Evolutionary conservation across 2,113 vertebrate species (phyloP).

Genomic region (Solea solea): DNA sequence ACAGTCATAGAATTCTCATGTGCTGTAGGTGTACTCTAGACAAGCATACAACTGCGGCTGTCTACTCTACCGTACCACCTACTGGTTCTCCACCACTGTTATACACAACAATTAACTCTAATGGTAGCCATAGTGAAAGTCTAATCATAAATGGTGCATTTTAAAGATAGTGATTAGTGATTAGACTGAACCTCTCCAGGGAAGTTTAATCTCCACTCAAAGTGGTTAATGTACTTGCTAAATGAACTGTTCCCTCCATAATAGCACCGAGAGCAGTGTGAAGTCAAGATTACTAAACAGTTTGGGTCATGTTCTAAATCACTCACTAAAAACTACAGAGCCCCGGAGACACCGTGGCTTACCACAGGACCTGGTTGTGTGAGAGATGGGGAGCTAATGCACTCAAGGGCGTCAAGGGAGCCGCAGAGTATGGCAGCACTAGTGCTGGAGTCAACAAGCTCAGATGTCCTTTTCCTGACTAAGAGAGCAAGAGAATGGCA

Average conservation of each 20-base stretch:
- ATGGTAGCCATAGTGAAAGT: constrained; percentile 62
- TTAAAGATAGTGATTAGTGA: constrained; percentile 81
- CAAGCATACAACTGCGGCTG: constrained; percentile 22
- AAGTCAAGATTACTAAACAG: constrained; percentile 73
- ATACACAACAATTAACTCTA: constrained; percentile 57
- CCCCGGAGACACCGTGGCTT: constrained; percentile 76
- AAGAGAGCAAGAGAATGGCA: constrained; percentile 56
- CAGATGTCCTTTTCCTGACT: constrained; percentile 75
- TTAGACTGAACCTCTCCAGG: constrained; percentile 70
- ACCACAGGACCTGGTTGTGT: constrained; percentile 75
- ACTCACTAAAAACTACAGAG: constrained; percentile 77
- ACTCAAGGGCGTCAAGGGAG: constrained; percentile 73
- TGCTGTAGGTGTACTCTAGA: constrained; percentile 29
- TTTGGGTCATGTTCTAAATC: constrained; percentile 70
- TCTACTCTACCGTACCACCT: constrained; percentile 30
- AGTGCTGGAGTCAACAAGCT: constrained; percentile 77
- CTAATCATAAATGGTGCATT: constrained; percentile 77
- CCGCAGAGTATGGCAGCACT: constrained; percentile 59
- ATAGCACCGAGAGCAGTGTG: constrained; percentile 71
- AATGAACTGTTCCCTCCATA: constrained; percentile 75
- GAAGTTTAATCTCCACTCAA: constrained; percentile 78
- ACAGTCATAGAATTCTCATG: constrained; percentile 44
- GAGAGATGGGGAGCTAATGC: constrained; percentile 73
- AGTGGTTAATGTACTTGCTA: constrained; percentile 78
- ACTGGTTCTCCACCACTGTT: constrained; percentile 32